phyloP scores from a whole-genome alignment of 2,113 vertebrate genomes.

The Hydrolagus affinis region DNA sequence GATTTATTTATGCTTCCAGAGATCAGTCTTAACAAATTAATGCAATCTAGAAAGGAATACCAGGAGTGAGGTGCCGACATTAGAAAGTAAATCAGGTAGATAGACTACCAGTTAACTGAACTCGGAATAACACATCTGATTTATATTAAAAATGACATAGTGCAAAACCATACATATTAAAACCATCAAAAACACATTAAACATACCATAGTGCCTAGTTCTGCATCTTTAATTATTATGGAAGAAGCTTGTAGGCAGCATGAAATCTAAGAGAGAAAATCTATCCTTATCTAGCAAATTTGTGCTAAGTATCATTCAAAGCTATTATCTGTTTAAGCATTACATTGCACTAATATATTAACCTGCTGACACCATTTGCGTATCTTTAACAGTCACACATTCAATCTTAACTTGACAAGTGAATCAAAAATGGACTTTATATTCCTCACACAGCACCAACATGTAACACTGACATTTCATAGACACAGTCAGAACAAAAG shows the following conservation, averaged over 20 bases:
- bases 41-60: background rate
- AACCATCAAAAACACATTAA: constrained; percentile 34
- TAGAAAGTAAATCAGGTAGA: constrained; percentile 12
- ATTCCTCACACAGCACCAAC: constrained; percentile 61
- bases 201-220: constrained; percentile 55
- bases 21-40: constrained; percentile 22
- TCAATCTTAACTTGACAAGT: constrained; percentile 51
- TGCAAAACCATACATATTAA: constrained; percentile 43
- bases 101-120: background rate
- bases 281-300: constrained; percentile 69
- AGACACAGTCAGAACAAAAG: constrained; percentile 72
- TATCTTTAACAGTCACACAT: constrained; percentile 57
- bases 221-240: constrained; percentile 60
- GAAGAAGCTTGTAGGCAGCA: constrained; percentile 42
- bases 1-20: constrained; percentile 28
- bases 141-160: constrained; percentile 54
- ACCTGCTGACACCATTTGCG: constrained; percentile 51
- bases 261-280: constrained; percentile 69
- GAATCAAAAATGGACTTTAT: constrained; percentile 53
- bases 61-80: background rate
- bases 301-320: constrained; percentile 72
- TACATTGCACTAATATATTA: constrained; percentile 68
- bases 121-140: constrained; percentile 13
- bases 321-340: constrained; percentile 62
- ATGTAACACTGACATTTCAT: constrained; percentile 52